Conservation (phyloP, 2,888 invertebrate genomes). For the Acronicta alni region DNA sequence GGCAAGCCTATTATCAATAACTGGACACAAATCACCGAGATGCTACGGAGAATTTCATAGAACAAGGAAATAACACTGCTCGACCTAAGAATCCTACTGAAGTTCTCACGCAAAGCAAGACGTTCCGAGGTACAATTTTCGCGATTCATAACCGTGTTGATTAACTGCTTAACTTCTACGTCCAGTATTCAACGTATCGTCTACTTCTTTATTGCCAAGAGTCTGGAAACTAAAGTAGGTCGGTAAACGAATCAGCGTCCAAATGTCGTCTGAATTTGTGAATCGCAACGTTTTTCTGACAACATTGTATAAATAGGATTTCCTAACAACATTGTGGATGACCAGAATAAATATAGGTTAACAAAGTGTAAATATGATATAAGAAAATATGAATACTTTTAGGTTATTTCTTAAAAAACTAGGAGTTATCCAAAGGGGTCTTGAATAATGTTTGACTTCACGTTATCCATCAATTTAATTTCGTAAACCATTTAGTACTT, state of each 20-base stretch:
- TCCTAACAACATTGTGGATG: constrained; percentile 36
- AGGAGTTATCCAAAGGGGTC: constrained; percentile 7
- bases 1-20: too few relatives aligned
- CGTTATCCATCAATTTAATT: too few relatives aligned
- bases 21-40: too few relatives aligned
- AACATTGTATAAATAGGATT: constrained; percentile 53
- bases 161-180: neutral
- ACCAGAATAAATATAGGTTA: constrained; percentile 54
- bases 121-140: too few relatives aligned
- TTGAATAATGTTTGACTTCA: constrained; percentile 1
- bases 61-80: too few relatives aligned
- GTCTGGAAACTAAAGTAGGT: constrained; percentile 19
- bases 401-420: constrained; percentile 35
- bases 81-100: too few relatives aligned
- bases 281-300: constrained; percentile 31
- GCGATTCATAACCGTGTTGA: too few relatives aligned
- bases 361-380: constrained; percentile 26
- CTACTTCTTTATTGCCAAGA: neutral
- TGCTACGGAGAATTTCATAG: too few relatives aligned
- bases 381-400: constrained; percentile 50
- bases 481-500: too few relatives aligned
- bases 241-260: constrained; percentile 4
- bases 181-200: neutral
- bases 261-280: constrained; percentile 33
- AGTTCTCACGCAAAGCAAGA: too few relatives aligned